phyloP scores from a whole-genome alignment of 1,140 invertebrate species.

The Calosoma granatense region DNA sequence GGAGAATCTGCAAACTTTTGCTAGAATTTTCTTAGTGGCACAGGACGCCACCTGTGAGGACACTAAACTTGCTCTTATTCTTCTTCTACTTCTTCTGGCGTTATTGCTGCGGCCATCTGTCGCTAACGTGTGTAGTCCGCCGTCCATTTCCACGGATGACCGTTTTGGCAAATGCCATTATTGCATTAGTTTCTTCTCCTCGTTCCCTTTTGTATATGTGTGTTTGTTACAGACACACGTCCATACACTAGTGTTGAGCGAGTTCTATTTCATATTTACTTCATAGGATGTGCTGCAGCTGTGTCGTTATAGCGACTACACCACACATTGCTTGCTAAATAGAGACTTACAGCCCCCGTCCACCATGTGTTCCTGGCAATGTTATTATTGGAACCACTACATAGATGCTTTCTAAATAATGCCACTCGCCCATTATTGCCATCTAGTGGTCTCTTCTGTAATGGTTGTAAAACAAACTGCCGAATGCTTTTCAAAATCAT shows the following conservation, averaged over 20 bases:
- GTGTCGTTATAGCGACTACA: neutral
- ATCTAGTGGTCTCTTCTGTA: too few relatives aligned
- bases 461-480: too few relatives aligned
- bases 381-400: too few relatives aligned
- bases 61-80: slow-evolving; percentile 9
- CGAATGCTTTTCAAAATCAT: too few relatives aligned
- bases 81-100: neutral
- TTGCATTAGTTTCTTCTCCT: slow-evolving; percentile 1
- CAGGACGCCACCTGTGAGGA: slow-evolving; percentile 4
- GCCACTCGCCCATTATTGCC: too few relatives aligned
- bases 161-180: slow-evolving; percentile 1
- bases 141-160: neutral
- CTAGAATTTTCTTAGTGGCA: slow-evolving; percentile 4
- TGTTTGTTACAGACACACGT: neutral
- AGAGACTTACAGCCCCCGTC: neutral
- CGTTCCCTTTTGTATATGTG: neutral
- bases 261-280: slow-evolving; percentile 8
- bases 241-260: neutral
- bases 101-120: slow-evolving; percentile 3
- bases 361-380: too few relatives aligned
- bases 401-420: too few relatives aligned
- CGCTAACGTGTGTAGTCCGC: slow-evolving; percentile 2
- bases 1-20: neutral
- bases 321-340: neutral
- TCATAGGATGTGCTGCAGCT: too few relatives aligned